Conservation (phyloP, 1,140 invertebrate species). For the Paralvinella palmiformis region DNA sequence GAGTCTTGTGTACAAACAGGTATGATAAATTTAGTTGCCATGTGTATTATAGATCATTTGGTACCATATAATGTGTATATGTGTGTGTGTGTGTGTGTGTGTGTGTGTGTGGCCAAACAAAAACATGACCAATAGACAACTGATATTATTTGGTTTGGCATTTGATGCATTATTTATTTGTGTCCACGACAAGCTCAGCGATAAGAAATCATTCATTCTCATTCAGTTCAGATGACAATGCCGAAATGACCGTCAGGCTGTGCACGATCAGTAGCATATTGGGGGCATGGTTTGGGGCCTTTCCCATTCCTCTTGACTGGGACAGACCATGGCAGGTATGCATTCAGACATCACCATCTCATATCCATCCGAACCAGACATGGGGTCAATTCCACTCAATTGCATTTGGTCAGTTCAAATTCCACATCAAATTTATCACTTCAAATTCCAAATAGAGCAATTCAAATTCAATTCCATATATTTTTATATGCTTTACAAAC, state of each 20-base stretch:
- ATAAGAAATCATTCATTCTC: slow-evolving; percentile 10
- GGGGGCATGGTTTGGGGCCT: slow-evolving; percentile 81
- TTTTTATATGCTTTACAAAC: no score
- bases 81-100: neutral
- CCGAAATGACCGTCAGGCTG: slow-evolving; percentile 34
- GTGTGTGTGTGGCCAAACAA: neutral
- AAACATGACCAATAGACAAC: neutral
- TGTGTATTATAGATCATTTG: neutral
- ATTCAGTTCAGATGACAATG: slow-evolving; percentile 30
- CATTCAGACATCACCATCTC: neutral
- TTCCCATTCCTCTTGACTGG: slow-evolving; percentile 87
- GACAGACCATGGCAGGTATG: slow-evolving; percentile 74
- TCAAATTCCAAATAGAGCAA: no score
- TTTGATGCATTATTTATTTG: neutral
- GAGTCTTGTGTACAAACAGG: slow-evolving; percentile 28
- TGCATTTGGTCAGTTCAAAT: no score
- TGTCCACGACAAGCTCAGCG: neutral
- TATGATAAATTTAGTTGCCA: slow-evolving; percentile 1
- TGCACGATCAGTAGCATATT: slow-evolving; percentile 54
- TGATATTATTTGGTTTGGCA: neutral
- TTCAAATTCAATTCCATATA: no score
- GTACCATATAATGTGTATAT: neutral
- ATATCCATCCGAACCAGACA: neutral
- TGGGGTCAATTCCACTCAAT: no score
- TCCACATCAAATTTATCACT: no score